Evolutionary conservation across 2,113 vertebrate genomes (phyloP), one percentile per base, ranked within the genome.

Genomic region (Siphamia tubifer): DNA sequence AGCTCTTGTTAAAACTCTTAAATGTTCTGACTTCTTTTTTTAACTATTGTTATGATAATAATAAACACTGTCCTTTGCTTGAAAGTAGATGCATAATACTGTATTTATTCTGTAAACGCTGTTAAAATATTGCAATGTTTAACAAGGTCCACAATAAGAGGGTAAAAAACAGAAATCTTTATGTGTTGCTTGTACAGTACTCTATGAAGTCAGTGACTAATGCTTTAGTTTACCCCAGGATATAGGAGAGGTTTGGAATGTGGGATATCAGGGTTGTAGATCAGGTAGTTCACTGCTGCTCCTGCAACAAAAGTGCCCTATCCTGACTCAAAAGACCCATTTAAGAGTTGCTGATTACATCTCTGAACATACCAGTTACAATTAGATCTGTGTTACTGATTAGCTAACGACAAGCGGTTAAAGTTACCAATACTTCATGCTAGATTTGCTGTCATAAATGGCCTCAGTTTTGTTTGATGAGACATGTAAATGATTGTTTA

Each of bases 381-480:
- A 87, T 86, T 87, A 87, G 83, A 87, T 91, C 63, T 86, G 80
- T 90, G 86, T 84, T 83, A 71, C 76, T 86, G 78, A 87, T 90
- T 82, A 75, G 64, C 64, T 19, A 40, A 17, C 7, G 20, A 79
- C 74, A 84, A 87, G 71, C 82, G 71, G 61, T 74, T 75, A 77
- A 82, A 74, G 82, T 71, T 76, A 79, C 53, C 13, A 67, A 83
- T 83, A 80, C 65, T 61, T 49, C 28, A 58, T 56, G 44, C 47
- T 56, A 38, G 58, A 68, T 55, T 38, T 54, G 57, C 21, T 48
- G 24, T 16, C 13, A 48, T 27, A 48, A 48, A 48, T 30, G 19
- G 45, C 27, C 25, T 19, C 51, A 56, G 36, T 75, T 74, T 58
- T 57, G 51, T 73, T 66, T 64, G 23, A 8, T 60, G 56, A 48